Evolutionary conservation across 1,140 invertebrate species (phyloP), one percentile per base, ranked within the genome.

Genomic region (Dreissena polymorpha): DNA sequence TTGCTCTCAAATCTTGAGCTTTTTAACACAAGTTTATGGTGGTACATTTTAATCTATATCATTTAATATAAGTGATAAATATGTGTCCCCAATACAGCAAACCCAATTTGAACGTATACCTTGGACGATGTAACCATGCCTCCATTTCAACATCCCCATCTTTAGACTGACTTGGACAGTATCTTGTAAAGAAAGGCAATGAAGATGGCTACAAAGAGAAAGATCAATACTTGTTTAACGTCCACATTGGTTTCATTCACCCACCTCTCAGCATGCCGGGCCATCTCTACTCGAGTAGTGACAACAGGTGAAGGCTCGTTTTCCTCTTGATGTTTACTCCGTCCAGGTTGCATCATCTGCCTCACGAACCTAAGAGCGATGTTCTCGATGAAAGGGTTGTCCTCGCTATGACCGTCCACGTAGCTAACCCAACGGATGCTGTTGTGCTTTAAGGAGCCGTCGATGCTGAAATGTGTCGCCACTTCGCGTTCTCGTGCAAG

Each of bases 361-460:
- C 27, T 53, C 5, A 77, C 18, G n/a, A 77, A 77, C 63, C 53
- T 68, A 6, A 77, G 50, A 21, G 50, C 75, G 14, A 68, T 77
- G 49, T 77, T 77, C 5, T 67, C 64, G 21, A 77, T 55, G 16
- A 67, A 29, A 13, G 25, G 39, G 23, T 77, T 77, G 18, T 68
- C 64, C 10, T 18, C 13, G 18, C 55, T 23, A n/a, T 50, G 39
- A 0, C 64, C 23, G 29, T 77, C 75, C 0, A 50, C 65, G 23
- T 18, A 77, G 29, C 75, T 77, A 0, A 50, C 75, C 75, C 75
- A 77, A 23, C 64, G 63, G 12, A 77, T 68, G 14, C 63, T 7
- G 64, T 77, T 77, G 16, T 60, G 16, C 51, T 68, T 25, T 14
- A 67, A 12, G 10, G 75, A 60, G 27, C 75, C 75, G 10, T 25